Conservation (phyloP, 2,888 invertebrate species). For the Vanessa cardui region DNA sequence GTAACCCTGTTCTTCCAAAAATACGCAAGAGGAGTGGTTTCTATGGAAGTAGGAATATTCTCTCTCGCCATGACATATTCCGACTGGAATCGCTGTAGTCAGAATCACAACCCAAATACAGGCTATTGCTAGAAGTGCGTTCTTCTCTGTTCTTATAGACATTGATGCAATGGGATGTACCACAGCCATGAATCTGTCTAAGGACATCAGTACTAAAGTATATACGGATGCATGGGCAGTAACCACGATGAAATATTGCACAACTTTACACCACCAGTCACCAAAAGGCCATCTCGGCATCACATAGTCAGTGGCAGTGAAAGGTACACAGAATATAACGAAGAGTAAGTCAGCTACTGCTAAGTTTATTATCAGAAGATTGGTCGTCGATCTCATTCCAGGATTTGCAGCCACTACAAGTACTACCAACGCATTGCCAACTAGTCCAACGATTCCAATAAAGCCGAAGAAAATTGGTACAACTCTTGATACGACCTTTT, state of each 20-base stretch:
- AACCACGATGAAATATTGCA: conserved; percentile 95
- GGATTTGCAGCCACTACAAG: conserved; percentile 94
- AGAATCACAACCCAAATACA: conserved; percentile 92
- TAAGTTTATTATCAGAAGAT: conserved; percentile 94
- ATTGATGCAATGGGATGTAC: conserved; percentile 96
- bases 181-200: conserved; percentile 95
- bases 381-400: conserved; percentile 96
- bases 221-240: conserved; percentile 97
- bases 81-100: conserved; percentile 89
- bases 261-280: conserved; percentile 93
- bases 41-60: conserved; percentile 85
- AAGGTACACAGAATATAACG: conserved; percentile 96
- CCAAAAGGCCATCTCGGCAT: conserved; percentile 96
- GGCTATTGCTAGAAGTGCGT: conserved; percentile 90
- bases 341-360: conserved; percentile 95
- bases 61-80: conserved; percentile 89
- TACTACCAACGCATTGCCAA: conserved; percentile 95
- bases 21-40: conserved; percentile 87
- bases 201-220: conserved; percentile 95
- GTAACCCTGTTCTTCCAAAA: conserved; percentile 84
- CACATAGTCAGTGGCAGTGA: conserved; percentile 95
- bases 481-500: conserved; percentile 86
- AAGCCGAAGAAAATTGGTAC: conserved; percentile 93
- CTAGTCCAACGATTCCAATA: conserved; percentile 92
- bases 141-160: conserved; percentile 91